These are phyloP conservation scores for Seira ritae DNA, from an alignment of 2,888 invertebrate species.

Conservation along the genomic window DNA sequence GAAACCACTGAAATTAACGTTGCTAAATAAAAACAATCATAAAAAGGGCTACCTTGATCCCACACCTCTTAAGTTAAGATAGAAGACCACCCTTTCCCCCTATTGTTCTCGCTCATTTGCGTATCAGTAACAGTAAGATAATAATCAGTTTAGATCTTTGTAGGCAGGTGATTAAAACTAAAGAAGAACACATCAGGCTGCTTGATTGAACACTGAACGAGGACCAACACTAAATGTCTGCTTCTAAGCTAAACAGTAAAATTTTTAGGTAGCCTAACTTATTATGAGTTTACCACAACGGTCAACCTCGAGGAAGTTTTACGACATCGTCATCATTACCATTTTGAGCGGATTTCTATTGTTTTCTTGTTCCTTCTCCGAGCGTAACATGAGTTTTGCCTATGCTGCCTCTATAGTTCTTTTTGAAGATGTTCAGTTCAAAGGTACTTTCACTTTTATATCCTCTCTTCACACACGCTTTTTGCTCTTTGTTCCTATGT, in stretches of 20 bases:
- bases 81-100: not conserved
- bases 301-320: conserved; percentile 8
- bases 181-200: not conserved
- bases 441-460: conserved; percentile 35
- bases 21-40: conserved; percentile 6
- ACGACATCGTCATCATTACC: conserved; percentile 13
- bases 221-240: not conserved
- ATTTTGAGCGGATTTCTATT: conserved; percentile 31
- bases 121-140: too few relatives aligned
- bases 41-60: conserved; percentile 8
- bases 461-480: not conserved
- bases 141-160: too few relatives aligned
- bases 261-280: conserved; percentile 34
- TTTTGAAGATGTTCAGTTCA: conserved; percentile 62
- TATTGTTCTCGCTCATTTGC: not conserved
- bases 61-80: not conserved
- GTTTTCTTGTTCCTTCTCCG: conserved; percentile 8
- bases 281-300: conserved; percentile 42
- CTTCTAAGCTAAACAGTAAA: conserved; percentile 20
- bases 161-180: not conserved
- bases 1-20: conserved; percentile 3
- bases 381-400: not conserved
- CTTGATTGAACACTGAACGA: not conserved
- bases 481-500: conserved; percentile 4
- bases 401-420: conserved; percentile 47